Conservation (phyloP, 2,888 invertebrate genomes). For the Eupithecia pulchellata region DNA sequence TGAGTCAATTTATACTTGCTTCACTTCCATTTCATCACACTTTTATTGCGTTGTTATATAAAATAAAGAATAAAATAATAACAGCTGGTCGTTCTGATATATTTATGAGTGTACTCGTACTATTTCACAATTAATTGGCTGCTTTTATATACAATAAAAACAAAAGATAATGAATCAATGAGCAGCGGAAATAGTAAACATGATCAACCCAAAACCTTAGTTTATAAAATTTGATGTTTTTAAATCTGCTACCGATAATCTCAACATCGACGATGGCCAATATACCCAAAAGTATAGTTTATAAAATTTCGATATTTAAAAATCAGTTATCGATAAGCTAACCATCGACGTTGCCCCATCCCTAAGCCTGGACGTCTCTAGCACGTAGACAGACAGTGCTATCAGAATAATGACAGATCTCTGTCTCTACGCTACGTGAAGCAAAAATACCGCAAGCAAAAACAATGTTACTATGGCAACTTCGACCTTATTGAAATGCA, state of each 20-base stretch:
- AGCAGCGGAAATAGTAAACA: no score
- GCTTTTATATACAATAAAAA: no score
- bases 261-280: no score
- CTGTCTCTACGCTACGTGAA: slow-evolving; percentile 72
- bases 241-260: no score
- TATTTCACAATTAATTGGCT: no score
- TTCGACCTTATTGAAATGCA: slow-evolving; percentile 14
- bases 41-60: background rate
- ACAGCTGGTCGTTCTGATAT: background rate
- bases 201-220: no score
- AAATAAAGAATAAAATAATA: no score
- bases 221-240: no score
- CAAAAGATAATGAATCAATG: no score
- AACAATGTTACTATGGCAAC: slow-evolving; percentile 18
- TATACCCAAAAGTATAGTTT: no score
- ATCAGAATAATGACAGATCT: slow-evolving; percentile 85
- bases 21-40: background rate
- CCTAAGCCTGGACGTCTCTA: slow-evolving; percentile 65
- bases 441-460: slow-evolving; percentile 71
- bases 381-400: slow-evolving; percentile 80
- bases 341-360: slow-evolving; percentile 55
- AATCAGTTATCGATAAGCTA: background rate
- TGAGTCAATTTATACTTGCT: background rate
- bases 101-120: background rate
- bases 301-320: background rate